Base-by-base conservation (phyloP, 64 coral and sea anemone species). In the Cladopsammia gracilis region DNA sequence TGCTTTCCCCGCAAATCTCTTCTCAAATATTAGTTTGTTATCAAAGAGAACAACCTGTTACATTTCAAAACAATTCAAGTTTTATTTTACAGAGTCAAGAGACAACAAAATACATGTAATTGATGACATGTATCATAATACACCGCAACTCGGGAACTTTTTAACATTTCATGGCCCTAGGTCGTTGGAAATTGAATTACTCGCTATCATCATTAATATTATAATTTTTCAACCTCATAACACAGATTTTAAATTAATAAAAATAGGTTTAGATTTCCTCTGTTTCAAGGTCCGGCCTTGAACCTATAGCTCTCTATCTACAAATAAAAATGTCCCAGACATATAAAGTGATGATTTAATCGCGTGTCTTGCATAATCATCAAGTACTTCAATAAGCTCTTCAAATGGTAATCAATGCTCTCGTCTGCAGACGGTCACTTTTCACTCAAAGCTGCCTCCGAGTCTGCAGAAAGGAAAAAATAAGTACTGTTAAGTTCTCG, bases 51-150 rank as follows among this genome's bases (percentile, higher is more conserved):
- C 77, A 60, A 80, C 24, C 53, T 59, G 12, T 59, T 58, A 25
- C 2, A 15, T 60, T 59, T 79, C 10, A 14, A 7, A 22, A 26
- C 3, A 62, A 61, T 44, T 25, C 57, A 80, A 80, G 57, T 80
- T 80, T 60, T 80, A 80, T 80, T 80, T 80, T 44, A 80, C 77
- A 44, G 16, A 80, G 23, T 70, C 52, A 7, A 20, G 20, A 25
- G 23, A n/a, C n/a, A 68, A 75, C 44, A 46, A 72, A 72, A 9
- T 44, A 50, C 44, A 50, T 7, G 43, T 75, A 48, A 48, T 71
- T 45, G 45, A 71, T 43, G 45, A 71, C 65, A 69, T 43, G 34
- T 9, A 44, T 71, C 8, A 71, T 43, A 43, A 71, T 71, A 71
- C 19, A 48, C 14, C 75, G 57, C 49, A 77, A 78, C 14, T 22